Conservation (phyloP, 2,797 vertebrate species). For the Acipenser transmontanus region DNA sequence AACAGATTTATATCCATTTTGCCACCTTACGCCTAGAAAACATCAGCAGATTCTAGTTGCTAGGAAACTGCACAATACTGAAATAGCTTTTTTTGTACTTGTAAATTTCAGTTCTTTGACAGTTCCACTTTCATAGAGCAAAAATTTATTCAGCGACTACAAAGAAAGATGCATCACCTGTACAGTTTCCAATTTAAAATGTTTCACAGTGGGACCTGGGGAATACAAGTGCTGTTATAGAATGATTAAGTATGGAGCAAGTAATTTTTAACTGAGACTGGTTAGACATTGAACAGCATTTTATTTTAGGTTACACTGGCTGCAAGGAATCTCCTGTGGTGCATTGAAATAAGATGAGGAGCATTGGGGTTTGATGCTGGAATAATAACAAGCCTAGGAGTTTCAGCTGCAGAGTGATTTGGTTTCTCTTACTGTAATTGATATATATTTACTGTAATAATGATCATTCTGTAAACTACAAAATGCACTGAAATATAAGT, state of each 20-base stretch:
- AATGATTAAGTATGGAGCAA: constrained; percentile 30
- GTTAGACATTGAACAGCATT: constrained; percentile 9
- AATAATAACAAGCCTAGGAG: constrained; percentile 10
- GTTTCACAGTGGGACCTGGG: constrained; percentile 20
- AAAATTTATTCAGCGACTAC: constrained; percentile 35
- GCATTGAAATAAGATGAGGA: neutral
- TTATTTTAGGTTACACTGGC: constrained; percentile 15
- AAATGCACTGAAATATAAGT: too few species aligned
- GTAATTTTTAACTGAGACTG: constrained; percentile 20
- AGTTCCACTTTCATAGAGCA: constrained; percentile 34
- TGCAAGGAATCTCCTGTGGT: constrained; percentile 12
- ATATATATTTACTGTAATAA: too few species aligned
- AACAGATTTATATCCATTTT: constrained; percentile 32
- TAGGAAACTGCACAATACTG: constrained; percentile 43
- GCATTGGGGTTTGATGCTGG: constrained; percentile 1
- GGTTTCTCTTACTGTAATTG: too few species aligned
- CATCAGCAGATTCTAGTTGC: constrained; percentile 44
- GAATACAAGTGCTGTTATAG: constrained; percentile 22
- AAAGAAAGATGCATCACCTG: constrained; percentile 36
- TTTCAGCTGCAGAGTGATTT: neutral
- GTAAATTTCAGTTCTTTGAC: constrained; percentile 41
- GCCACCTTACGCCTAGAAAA: constrained; percentile 36
- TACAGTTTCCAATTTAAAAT: constrained; percentile 35
- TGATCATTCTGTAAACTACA: too few species aligned
- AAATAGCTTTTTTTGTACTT: constrained; percentile 36